Percentiles rank a stretch among this genome's conserved stretches.
Conservation (phyloP, 2,113 vertebrate genomes). For the Setophaga petechia region DNA sequence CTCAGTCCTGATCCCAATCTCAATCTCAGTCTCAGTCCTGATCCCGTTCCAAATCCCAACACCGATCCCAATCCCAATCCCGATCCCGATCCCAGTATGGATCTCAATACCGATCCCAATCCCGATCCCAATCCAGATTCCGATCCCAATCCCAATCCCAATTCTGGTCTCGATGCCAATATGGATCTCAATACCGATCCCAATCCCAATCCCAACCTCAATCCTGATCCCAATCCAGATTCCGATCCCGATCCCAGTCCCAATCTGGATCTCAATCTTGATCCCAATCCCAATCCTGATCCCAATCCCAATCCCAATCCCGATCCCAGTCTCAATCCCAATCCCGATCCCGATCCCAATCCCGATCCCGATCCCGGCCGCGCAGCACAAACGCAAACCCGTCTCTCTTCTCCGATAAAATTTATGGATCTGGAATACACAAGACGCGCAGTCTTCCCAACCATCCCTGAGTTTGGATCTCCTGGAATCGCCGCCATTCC, state of each 20-base stretch:
- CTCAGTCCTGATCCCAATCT: no score
- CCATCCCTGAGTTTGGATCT: constrained; percentile 16
- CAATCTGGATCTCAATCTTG: rapidly evolving
- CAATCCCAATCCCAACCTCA: rapidly evolving
- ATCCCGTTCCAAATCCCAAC: no score
- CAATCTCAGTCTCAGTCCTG: no score
- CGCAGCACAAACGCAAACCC: neutral
- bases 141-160: no score
- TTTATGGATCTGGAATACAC: neutral
- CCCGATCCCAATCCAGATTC: rapidly evolving
- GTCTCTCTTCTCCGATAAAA: rapidly evolving
- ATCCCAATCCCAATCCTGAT: no score
- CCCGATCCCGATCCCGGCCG: rapidly evolving
- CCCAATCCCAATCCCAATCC: no score
- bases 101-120: rapidly evolving
- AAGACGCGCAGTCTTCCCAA: neutral
- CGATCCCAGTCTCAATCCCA: no score
- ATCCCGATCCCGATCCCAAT: rapidly evolving
- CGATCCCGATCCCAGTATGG: rapidly evolving
- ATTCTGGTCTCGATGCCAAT: no score
- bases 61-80: no score
- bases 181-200: no score
- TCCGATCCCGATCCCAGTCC: rapidly evolving
- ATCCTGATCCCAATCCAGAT: neutral
- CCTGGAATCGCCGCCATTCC: neutral